Conservation (phyloP, 2,888 invertebrate species). For the Lasioglossum morio region DNA sequence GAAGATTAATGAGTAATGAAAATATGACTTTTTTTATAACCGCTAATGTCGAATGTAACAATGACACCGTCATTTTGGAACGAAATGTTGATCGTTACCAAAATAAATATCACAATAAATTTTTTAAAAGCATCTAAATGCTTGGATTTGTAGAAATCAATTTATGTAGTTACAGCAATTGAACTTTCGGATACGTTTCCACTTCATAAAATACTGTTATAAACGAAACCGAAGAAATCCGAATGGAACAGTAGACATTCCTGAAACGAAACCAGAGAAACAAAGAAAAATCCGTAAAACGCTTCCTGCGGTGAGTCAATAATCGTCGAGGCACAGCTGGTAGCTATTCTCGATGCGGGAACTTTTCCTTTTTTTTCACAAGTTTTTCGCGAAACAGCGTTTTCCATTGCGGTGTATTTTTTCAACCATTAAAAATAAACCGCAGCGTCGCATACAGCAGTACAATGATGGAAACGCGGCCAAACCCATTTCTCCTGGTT, state of each 20-base stretch:
- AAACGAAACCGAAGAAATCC: neutral
- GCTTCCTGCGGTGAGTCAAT: neutral
- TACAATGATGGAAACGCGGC: neutral
- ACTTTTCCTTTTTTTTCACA: neutral
- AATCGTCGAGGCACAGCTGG: neutral
- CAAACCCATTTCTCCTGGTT: neutral
- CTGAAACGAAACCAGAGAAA: neutral
- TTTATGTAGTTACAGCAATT: neutral
- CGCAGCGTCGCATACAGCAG: neutral
- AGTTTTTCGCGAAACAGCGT: conserved; percentile 16
- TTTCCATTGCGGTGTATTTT: conserved; percentile 31
- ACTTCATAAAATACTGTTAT: neutral
- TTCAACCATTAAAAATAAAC: conserved; percentile 30
- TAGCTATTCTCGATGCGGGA: conserved; percentile 4
- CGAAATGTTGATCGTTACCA: neutral
- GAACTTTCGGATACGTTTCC: neutral
- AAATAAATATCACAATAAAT: neutral
- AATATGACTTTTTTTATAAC: neutral
- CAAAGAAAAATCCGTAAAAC: neutral
- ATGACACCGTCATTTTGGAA: neutral
- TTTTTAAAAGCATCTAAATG: neutral
- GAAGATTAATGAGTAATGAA: neutral
- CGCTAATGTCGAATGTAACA: neutral
- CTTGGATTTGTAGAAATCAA: neutral
- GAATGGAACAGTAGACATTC: neutral